Percentiles rank a stretch among this genome's conserved stretches.
These are phyloP conservation scores for Clanis bilineata DNA, from an alignment of 2,888 invertebrate species.

Conservation along the genomic window DNA sequence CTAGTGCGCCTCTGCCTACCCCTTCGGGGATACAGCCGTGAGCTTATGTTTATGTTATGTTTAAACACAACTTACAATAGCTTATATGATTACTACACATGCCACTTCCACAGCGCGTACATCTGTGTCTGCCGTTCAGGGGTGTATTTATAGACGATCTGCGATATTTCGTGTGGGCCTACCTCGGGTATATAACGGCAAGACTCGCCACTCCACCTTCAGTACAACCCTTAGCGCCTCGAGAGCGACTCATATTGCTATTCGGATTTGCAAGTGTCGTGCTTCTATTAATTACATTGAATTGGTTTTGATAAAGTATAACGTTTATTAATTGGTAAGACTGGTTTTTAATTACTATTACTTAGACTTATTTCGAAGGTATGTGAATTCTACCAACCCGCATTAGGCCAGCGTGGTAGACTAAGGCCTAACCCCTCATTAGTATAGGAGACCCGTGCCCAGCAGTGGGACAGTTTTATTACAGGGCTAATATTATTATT, in stretches of 20 bases:
- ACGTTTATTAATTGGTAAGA: constrained; percentile 1
- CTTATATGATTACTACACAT: not conserved
- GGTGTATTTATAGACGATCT: not conserved
- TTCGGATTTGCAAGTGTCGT: not conserved
- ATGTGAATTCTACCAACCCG: too few relatives aligned
- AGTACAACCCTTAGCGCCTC: not conserved
- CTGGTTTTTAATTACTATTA: too few relatives aligned
- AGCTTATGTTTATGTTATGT: too few relatives aligned
- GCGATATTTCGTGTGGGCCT: constrained; percentile 1
- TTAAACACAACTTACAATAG: too few relatives aligned
- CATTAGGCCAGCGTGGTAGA: too few relatives aligned
- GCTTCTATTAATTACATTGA: not conserved
- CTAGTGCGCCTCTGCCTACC: too few relatives aligned
- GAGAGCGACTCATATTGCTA: not conserved
- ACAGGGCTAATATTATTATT: too few relatives aligned
- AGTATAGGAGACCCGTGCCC: too few relatives aligned
- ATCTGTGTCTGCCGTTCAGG: not conserved
- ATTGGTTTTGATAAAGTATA: not conserved
- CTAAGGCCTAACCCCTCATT: too few relatives aligned
- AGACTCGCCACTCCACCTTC: not conserved
- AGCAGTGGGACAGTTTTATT: too few relatives aligned
- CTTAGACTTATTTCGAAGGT: too few relatives aligned
- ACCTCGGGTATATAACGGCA: not conserved
- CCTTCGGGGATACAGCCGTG: too few relatives aligned
- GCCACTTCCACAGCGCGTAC: not conserved